phyloP scores from a whole-genome alignment of 2,113 vertebrate species.

The Peromyscus californicus region DNA sequence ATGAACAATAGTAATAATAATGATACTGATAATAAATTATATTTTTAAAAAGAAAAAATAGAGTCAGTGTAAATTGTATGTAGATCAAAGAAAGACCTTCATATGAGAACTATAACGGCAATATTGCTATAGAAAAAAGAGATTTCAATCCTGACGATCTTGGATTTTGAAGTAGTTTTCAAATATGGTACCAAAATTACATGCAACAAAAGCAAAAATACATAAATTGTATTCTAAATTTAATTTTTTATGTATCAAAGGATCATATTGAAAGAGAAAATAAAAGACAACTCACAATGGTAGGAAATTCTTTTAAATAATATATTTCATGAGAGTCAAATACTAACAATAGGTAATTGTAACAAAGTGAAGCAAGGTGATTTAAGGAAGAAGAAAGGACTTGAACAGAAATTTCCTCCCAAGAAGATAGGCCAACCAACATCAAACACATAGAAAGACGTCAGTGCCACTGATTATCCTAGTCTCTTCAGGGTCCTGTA shows the following conservation, averaged over 20 bases:
- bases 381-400: not conserved
- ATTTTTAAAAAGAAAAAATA: not conserved
- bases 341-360: not conserved
- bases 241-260: not conserved
- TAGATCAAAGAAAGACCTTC: not conserved
- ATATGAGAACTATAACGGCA: not conserved
- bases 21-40: not conserved
- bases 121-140: not conserved
- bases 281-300: not conserved
- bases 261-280: not conserved
- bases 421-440: not conserved
- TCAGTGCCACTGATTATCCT: not conserved
- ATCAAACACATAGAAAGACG: not conserved
- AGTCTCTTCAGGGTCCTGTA: not conserved
- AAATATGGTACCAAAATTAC: not conserved
- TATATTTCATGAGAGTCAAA: not conserved
- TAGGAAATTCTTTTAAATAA: not conserved
- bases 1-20: not conserved
- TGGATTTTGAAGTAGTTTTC: not conserved
- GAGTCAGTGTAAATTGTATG: conserved; percentile 12
- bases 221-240: not conserved
- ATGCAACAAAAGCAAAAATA: not conserved
- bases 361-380: not conserved
- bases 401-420: not conserved
- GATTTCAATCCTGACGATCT: not conserved